Evolutionary conservation across 2,797 vertebrate species (phyloP).

Genomic region (Astyanax mexicanus): DNA sequence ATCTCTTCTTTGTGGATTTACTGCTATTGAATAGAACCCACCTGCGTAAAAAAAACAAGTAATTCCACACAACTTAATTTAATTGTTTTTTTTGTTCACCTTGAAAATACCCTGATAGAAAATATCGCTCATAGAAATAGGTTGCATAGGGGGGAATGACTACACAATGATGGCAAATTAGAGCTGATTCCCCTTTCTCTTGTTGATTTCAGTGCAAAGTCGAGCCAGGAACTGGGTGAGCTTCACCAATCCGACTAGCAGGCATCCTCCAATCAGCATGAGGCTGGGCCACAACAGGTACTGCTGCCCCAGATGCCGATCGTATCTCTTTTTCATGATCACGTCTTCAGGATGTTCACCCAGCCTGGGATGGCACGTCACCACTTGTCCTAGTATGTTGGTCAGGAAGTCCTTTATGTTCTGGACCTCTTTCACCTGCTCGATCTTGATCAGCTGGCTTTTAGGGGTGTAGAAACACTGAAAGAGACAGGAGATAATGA

Average conservation of each 20-base stretch:
- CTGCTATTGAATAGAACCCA: no score
- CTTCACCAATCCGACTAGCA: constrained; percentile 84
- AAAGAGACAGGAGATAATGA: constrained; percentile 24
- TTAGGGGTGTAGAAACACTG: constrained; percentile 88
- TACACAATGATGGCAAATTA: no score
- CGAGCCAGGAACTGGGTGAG: constrained; percentile 79
- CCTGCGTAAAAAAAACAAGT: no score
- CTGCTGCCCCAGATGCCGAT: constrained; percentile 66
- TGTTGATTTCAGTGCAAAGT: constrained; percentile 67
- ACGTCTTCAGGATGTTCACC: constrained; percentile 65
- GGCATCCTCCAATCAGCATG: constrained; percentile 79
- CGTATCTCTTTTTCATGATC: constrained; percentile 76
- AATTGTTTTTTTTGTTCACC: no score
- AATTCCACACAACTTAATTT: no score
- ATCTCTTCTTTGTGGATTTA: no score
- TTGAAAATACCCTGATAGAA: no score
- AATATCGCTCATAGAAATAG: no score
- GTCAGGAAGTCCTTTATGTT: constrained; percentile 74
- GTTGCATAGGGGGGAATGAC: no score
- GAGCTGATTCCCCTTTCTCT: constrained; percentile 38
- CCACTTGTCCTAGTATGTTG: constrained; percentile 54
- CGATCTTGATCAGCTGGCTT: constrained; percentile 73
- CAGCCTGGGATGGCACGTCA: constrained; percentile 72
- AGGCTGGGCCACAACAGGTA: constrained; percentile 83
- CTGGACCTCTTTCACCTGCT: constrained; percentile 71